Base-by-base conservation (phyloP, 2,888 invertebrate genomes). In the Acrobasis repandana region DNA sequence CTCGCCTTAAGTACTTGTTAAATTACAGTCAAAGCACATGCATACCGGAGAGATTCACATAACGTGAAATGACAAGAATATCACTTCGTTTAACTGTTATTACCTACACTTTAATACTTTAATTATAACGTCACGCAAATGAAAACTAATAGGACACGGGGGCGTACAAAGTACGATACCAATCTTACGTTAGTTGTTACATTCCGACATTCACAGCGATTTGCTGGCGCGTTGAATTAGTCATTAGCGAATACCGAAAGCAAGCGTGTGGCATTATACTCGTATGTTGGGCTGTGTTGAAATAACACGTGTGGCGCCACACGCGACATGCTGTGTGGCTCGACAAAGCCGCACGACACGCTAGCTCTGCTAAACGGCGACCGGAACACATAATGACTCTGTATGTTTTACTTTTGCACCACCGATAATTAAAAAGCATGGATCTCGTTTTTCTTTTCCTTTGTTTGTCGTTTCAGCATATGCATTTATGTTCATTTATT, bases 181-280 rank as follows among this genome's bases (percentile, higher is more conserved):
- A 56, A 64, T 63, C 64, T 64, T 57, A 62, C 58, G 57, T 52
- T 56, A 52, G 51, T 52, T 62, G 67, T 65, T 65, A 66, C 63
- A 68, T 68, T 64, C 67, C 67, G 36, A 62, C 67, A 64, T 66
- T 61, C 61, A 64, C 57, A 63, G 63, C 67, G 69, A 71, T 74
- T 72, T 74, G 70, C 73, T 75, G 69, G 67, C 67, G 61, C 68
- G 65, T 65, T 65, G 68, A 70, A 73, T 75, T 72, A 71, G 70
- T 73, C 68, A 73, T 72, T 70, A 70, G 69, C 61, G 64, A 63
- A 60, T 60, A 34, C 60, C 52, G 50, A 33, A 49, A 68, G 64
- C 63, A 62, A 60, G 47, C 56, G 60, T 9, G 63, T 70, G 65
- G 68, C 69, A 67, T 69, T 70, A 56, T n/a, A n/a, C n/a, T n/a